Percentiles rank a stretch among this genome's conserved stretches.
Evolutionary conservation across 1,140 invertebrate genomes (phyloP).

Genomic region (Cataglyphis hispanica): DNA sequence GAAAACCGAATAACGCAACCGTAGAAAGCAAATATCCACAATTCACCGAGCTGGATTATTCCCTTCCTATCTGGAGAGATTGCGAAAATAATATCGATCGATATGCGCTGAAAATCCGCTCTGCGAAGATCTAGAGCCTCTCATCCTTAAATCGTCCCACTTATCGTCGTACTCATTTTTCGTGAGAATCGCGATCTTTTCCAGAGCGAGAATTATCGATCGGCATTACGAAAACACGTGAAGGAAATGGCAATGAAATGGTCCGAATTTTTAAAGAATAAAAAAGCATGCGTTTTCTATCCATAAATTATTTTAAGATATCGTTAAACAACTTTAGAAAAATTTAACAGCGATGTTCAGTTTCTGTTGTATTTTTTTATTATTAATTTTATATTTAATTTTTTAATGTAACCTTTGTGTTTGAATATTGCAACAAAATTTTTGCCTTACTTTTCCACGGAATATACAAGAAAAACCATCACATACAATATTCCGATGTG

Average conservation of each 20-base stretch:
- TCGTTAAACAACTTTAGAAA: neutral
- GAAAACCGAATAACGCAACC: conserved; percentile 56
- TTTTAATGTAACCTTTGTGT: neutral
- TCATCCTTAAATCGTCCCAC: conserved; percentile 32
- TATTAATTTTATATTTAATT: conserved; percentile 1
- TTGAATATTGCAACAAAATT: neutral
- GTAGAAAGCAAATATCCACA: conserved; percentile 47
- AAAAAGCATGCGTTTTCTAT: neutral
- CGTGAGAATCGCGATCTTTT: conserved; percentile 13
- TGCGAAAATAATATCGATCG: conserved; percentile 49
- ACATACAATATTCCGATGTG: neutral
- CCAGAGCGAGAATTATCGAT: conserved; percentile 41
- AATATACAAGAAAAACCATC: neutral
- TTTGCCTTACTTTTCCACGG: neutral
- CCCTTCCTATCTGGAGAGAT: neutral
- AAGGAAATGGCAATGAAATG: neutral
- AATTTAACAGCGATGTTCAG: neutral
- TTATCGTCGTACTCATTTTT: conserved; percentile 35
- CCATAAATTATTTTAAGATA: neutral
- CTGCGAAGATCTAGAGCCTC: conserved; percentile 14
- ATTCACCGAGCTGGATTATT: conserved; percentile 42
- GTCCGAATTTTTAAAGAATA: neutral
- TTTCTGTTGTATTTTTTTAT: neutral
- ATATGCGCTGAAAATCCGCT: conserved; percentile 27
- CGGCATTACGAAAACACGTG: conserved; percentile 19